Evolutionary conservation across 2,113 vertebrate species (phyloP).

Genomic region (Gopherus evgoodei): DNA sequence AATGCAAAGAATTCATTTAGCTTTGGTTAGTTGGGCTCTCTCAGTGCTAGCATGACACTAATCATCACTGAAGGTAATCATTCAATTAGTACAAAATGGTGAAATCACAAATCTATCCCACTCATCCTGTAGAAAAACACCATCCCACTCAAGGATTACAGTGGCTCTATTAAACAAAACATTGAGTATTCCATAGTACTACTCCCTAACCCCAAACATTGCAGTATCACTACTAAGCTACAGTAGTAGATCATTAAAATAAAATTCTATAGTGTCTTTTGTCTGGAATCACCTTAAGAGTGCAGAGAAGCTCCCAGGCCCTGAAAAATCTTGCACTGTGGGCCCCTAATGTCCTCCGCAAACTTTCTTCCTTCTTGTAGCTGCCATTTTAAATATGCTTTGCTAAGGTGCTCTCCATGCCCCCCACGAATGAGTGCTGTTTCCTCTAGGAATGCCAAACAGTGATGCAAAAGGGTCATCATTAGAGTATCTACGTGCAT

Average conservation of each 20-base stretch:
- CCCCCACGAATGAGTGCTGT: not conserved
- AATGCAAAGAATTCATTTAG: no score
- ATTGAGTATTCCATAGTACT: not conserved
- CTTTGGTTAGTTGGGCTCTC: no score
- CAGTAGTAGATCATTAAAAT: not conserved
- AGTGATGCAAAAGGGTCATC: not conserved
- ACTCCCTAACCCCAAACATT: not conserved
- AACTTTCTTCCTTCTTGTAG: not conserved
- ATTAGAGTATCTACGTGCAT: no score
- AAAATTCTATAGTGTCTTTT: not conserved
- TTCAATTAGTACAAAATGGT: no score
- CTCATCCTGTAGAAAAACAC: no score
- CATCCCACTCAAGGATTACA: constrained; percentile 23
- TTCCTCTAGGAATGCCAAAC: not conserved
- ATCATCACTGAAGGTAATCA: no score
- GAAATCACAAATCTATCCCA: no score
- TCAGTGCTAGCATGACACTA: no score
- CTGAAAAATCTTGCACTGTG: not conserved
- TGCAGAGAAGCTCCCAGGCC: not conserved
- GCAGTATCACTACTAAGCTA: not conserved
- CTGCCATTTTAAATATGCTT: not conserved
- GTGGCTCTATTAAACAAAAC: not conserved
- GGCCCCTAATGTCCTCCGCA: not conserved
- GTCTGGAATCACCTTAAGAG: not conserved
- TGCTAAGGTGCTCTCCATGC: not conserved